Percentiles rank a stretch among this genome's conserved stretches.
phyloP scores from a whole-genome alignment of 2,888 invertebrate species.

The Dichetophora obliterata region DNA sequence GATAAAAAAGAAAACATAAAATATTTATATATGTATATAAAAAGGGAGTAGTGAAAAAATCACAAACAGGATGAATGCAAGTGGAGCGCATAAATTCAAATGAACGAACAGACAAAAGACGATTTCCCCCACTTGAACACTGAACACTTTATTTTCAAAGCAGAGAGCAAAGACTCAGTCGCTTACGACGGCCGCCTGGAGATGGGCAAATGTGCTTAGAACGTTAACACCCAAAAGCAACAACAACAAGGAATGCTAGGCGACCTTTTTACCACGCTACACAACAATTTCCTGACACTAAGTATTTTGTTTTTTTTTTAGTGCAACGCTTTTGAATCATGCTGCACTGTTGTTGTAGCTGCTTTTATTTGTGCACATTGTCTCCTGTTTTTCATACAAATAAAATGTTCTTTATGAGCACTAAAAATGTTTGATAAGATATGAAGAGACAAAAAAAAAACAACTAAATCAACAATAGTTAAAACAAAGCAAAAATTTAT shows the following conservation, averaged over 20 bases:
- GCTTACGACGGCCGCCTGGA: neutral
- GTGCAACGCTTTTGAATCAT: too few species aligned
- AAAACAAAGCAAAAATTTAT: slow-evolving; percentile 22
- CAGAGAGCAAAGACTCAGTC: neutral
- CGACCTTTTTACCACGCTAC: too few species aligned
- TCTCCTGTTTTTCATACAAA: neutral
- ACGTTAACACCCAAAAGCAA: neutral
- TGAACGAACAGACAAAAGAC: slow-evolving; percentile 36
- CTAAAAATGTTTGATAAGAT: too few species aligned
- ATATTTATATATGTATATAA: too few species aligned
- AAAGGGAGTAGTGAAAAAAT: neutral
- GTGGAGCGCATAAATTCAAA: slow-evolving; percentile 31
- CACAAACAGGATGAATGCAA: slow-evolving; percentile 1
- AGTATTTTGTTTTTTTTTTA: too few species aligned
- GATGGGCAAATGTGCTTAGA: neutral
- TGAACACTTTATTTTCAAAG: neutral
- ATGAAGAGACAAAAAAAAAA: too few species aligned
- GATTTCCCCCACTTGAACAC: slow-evolving; percentile 19
- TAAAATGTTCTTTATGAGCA: too few species aligned
- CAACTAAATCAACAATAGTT: neutral
- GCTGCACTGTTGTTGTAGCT: neutral
- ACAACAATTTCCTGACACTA: too few species aligned
- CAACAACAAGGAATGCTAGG: too few species aligned
- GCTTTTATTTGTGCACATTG: neutral
- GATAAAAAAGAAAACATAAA: neutral